These are phyloP conservation scores for Hyaena hyaena DNA, from an alignment of 2,113 vertebrate species.

Conservation along the genomic window DNA sequence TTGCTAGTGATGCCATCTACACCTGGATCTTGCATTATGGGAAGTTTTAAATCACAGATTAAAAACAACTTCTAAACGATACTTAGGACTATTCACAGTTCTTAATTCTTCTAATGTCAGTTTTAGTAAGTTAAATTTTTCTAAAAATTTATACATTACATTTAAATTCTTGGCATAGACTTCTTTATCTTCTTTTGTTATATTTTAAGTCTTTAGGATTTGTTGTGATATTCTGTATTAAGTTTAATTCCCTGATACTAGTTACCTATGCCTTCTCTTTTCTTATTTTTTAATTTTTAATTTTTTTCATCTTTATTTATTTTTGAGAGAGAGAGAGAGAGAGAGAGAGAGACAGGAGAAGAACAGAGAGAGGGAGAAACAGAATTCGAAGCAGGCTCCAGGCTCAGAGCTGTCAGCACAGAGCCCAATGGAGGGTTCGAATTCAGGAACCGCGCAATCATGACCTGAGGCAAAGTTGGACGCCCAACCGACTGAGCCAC, in stretches of 20 bases:
- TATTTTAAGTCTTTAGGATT: neutral
- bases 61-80: neutral
- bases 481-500: no score
- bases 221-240: neutral
- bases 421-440: accelerated
- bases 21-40: neutral
- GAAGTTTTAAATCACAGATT: neutral
- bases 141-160: neutral
- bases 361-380: no score
- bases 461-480: no score
- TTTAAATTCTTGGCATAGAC: neutral
- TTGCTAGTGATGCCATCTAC: neutral
- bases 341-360: no score
- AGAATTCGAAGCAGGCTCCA: no score
- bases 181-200: conserved; percentile 20
- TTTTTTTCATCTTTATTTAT: neutral
- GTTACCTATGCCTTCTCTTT: neutral
- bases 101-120: neutral
- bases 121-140: conserved; percentile 1
- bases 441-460: no score
- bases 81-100: neutral
- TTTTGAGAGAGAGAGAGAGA: no score
- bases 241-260: neutral
- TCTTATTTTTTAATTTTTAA: neutral
- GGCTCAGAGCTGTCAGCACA: no score